These are phyloP conservation scores for Rhinoptilus africanus DNA, from an alignment of 2,113 vertebrate species.

Conservation along the genomic window DNA sequence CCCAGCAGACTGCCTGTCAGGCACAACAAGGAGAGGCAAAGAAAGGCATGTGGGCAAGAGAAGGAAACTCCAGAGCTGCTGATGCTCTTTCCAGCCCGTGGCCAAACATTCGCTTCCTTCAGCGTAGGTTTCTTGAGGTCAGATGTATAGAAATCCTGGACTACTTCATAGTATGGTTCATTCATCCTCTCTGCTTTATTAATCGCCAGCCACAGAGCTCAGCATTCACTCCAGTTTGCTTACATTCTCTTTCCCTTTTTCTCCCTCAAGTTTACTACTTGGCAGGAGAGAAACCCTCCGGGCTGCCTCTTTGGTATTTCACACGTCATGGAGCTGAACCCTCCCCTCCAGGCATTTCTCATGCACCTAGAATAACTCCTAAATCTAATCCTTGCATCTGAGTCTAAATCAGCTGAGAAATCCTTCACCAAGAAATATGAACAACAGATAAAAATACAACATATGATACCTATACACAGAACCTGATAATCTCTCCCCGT, in stretches of 20 bases:
- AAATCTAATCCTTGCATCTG: not conserved
- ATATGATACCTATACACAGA: not conserved
- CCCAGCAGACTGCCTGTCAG: slow-evolving; percentile 38
- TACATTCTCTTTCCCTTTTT: not conserved
- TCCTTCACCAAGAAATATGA: not conserved
- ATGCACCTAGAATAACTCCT: not conserved
- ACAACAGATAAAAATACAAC: not conserved
- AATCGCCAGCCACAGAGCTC: not conserved
- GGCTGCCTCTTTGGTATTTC: slow-evolving; percentile 7
- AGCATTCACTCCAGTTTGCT: slow-evolving; percentile 37
- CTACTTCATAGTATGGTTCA: not conserved
- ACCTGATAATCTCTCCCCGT: not conserved
- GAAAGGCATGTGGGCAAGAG: not conserved
- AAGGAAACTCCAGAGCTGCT: not conserved
- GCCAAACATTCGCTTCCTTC: not conserved
- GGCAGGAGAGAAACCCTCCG: not conserved
- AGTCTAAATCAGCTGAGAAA: not conserved
- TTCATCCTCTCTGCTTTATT: slow-evolving; percentile 64
- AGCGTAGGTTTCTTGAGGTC: not conserved
- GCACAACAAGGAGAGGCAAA: slow-evolving; percentile 1
- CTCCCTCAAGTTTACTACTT: not conserved
- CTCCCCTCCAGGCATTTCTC: not conserved
- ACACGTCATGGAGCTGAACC: not conserved
- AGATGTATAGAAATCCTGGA: not conserved
- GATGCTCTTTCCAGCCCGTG: not conserved